Evolutionary conservation across 2,888 invertebrate genomes (phyloP), one percentile per base, ranked within the genome.

Genomic region (Nowickia ferox): DNA sequence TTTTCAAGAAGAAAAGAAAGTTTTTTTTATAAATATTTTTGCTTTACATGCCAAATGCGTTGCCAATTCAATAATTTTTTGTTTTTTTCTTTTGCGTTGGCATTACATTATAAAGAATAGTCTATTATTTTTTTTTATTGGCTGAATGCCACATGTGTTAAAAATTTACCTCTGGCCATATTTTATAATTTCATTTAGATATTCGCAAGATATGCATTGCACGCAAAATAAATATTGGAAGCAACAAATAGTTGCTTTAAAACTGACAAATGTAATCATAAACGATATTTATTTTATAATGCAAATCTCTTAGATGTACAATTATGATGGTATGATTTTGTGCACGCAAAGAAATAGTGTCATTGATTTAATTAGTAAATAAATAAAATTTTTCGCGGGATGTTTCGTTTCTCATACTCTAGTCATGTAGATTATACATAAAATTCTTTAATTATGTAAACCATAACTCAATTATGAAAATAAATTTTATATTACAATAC

Each of bases 81-180:
- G 8, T 17, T 17, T 59, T 38, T 44, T 40, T 66, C n/a, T 30
- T 22, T 40, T 38, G 53, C 53, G 61, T 57, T 72, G 57, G 53
- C 53, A 48, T 61, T 59, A 30, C 13, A 55, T 30, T 55, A 69
- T 30, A 57, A 76, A 68, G 2, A 79, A 61, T 84, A 63, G 65
- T 51, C 38, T 59, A 40, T 46, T 55, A 61, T 51, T 30, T 69
- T 72, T 66, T 74, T 72, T 66, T 74, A 57, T 69, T 80, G 84
- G 80, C 76, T 48, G 42, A n/a, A 46, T 76, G 80, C 84, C 84
- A 84, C 84, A 84, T 80, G 84, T 84, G 80, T 65, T 76, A 53
- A 72, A 76, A 61, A 17, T 13, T 19, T 59, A 55, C 59, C 48
- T 66, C 38, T 38, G 9, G 10, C 42, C 15, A 55, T 38, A 63